phyloP scores from a whole-genome alignment of 2,888 invertebrate genomes.

The Megaustenia siamemsis region DNA sequence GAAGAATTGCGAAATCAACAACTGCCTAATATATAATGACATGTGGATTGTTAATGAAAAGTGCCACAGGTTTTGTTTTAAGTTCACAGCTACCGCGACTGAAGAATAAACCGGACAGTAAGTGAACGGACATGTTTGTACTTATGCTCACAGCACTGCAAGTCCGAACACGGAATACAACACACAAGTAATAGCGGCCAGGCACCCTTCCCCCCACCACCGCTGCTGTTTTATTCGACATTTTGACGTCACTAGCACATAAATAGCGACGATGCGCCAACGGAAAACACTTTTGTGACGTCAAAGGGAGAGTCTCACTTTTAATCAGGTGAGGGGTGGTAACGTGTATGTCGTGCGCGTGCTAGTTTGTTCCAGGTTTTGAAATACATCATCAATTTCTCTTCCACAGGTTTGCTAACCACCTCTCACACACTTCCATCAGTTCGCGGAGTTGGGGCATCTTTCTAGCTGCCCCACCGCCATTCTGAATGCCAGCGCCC shows the following conservation, averaged over 20 bases:
- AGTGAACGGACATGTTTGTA: not conserved
- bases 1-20: slow-evolving; percentile 31
- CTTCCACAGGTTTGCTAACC: not conserved
- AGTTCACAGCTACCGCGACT: not conserved
- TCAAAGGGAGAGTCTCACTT: slow-evolving; percentile 46
- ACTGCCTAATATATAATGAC: not conserved
- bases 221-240: slow-evolving; percentile 49
- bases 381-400: not conserved
- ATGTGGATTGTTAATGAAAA: slow-evolving; percentile 6
- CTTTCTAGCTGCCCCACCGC: not conserved
- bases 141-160: not conserved
- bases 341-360: not conserved
- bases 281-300: slow-evolving; percentile 58
- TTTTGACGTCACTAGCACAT: slow-evolving; percentile 55
- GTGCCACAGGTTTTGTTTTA: not conserved
- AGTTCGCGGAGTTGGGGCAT: not conserved
- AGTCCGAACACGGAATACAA: not conserved
- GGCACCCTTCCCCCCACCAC: slow-evolving; percentile 17
- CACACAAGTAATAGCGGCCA: slow-evolving; percentile 34
- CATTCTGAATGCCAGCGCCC: not conserved
- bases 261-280: slow-evolving; percentile 56
- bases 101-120: not conserved
- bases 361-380: not conserved
- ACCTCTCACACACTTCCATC: not conserved
- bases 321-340: slow-evolving; percentile 24